A percentile compares a stretch with the other conserved stretches of the same genome.
phyloP scores from a whole-genome alignment of 2,888 invertebrate genomes.

The Margaritifera margaritifera region DNA sequence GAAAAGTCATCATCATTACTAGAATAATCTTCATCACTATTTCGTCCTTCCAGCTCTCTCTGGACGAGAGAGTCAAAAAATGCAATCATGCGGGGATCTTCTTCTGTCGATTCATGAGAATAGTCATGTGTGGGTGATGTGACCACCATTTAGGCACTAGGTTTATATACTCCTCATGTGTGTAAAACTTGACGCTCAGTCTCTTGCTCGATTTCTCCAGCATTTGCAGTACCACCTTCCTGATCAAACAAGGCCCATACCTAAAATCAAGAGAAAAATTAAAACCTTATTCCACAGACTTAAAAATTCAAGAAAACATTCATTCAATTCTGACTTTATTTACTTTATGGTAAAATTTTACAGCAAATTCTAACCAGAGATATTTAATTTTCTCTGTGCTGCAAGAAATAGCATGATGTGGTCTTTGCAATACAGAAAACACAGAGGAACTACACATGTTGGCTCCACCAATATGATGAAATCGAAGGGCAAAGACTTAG shows the following conservation, averaged over 20 bases:
- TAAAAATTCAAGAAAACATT: neutral
- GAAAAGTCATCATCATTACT: constrained; percentile 58
- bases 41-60: constrained; percentile 85
- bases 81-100: constrained; percentile 96
- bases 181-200: constrained; percentile 68
- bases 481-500: no score
- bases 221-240: constrained; percentile 71
- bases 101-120: constrained; percentile 87
- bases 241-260: constrained; percentile 87
- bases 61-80: constrained; percentile 96
- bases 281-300: neutral
- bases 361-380: no score
- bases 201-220: constrained; percentile 7
- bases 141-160: constrained; percentile 86
- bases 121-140: constrained; percentile 86
- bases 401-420: no score
- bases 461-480: no score
- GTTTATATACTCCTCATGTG: constrained; percentile 84
- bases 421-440: no score
- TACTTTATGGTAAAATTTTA: no score
- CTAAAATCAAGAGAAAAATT: constrained; percentile 71
- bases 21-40: constrained; percentile 57
- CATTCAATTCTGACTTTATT: no score
- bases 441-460: no score
- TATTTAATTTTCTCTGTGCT: no score